Conservation (phyloP, 2,797 vertebrate genomes). For the Ispidina lecontei region DNA sequence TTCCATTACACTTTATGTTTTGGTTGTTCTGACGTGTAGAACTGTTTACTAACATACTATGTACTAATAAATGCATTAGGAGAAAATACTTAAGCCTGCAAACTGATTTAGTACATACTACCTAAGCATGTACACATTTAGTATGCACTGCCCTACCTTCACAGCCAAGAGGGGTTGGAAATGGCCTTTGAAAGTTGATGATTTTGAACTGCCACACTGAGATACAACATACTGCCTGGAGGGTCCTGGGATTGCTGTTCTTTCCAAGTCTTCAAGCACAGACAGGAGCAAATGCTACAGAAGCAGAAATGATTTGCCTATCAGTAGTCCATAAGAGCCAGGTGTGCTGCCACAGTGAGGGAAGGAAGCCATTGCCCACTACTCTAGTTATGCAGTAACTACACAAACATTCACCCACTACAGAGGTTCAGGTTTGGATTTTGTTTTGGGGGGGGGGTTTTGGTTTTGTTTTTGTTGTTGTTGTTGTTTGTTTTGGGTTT, state of each 20-base stretch:
- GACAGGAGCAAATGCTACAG: background rate
- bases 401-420: background rate
- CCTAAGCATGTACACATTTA: too few relatives aligned
- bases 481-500: too few relatives aligned
- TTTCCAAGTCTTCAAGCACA: background rate
- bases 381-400: background rate
- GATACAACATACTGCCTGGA: background rate
- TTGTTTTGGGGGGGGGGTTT: too few relatives aligned
- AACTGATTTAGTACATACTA: background rate
- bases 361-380: background rate
- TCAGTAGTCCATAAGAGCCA: background rate
- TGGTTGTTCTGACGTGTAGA: background rate
- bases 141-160: background rate
- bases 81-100: background rate
- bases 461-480: background rate
- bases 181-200: background rate
- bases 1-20: background rate
- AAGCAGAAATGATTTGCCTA: background rate
- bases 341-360: background rate
- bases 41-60: background rate
- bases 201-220: background rate
- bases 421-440: background rate
- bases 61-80: background rate
- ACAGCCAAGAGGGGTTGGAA: background rate
- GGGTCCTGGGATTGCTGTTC: background rate